Evolutionary conservation across 2,797 vertebrate genomes (phyloP), one percentile per base, ranked within the genome.

Genomic region (Lutjanus argentimaculatus): DNA sequence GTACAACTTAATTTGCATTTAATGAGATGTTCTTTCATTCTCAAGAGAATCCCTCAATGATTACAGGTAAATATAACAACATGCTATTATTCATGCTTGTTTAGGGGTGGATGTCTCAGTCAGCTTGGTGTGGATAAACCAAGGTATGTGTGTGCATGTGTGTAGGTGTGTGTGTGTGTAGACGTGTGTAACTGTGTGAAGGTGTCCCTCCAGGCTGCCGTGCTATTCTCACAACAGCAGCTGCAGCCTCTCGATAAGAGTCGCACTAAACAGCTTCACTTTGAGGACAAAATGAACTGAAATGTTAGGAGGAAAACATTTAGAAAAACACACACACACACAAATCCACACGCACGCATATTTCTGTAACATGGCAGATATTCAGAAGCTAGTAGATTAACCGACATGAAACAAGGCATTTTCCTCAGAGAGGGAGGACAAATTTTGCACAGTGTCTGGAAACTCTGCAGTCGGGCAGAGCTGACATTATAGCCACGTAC

Each of bases 231-330:
- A 84, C 81, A 89, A 82, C 88, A 91, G 84, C 93, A 94, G 93
- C 93, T 91, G 96, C 90, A 88, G 89, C 61, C 63, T 73, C 67
- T 89, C 76, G 95, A 96, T 96, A 96, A 95, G 94, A 90, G 85
- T 75, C 73, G 13, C 58, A 87, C 74, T 78, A 76, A 91, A 87
- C 69, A 74, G 85, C 79, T 91, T 87, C 70, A 92, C 91, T 93
- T 92, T 93, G 88, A 91, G 81, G 87, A 88, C 88, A 92, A 86
- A 91, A 93, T 87, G 80, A 91, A 83, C 73, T 85, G 75, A 92
- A 88, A 92, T 75, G 30, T 62, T 52, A 49, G 75, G 1, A 67
- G 67, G 52, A 69, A 79, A 82, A 79, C 67, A 86, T 52, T 77
- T 13, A 30, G 19, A 42, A 14, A 51, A 45, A 85, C 59, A 75